These are phyloP conservation scores for Aselliscus stoliczkanus DNA, from an alignment of 2,797 vertebrate genomes.

Conservation along the genomic window DNA sequence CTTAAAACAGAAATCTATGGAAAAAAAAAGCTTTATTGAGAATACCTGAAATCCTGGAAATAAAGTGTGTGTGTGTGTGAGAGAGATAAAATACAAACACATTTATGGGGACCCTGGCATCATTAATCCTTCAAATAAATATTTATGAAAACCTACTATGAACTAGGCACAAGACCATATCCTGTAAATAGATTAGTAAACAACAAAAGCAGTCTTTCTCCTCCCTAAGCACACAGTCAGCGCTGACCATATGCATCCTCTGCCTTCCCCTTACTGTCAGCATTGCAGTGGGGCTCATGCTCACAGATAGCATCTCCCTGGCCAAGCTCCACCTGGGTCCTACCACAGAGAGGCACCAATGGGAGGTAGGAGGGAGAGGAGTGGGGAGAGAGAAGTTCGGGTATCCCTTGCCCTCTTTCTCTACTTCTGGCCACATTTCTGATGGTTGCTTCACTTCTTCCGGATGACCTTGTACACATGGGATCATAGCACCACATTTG, in stretches of 20 bases:
- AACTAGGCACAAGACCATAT: neutral
- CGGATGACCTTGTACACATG: no score
- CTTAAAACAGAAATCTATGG: neutral
- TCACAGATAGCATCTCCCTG: neutral
- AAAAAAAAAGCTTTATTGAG: neutral
- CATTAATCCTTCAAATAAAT: neutral
- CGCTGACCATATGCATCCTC: neutral
- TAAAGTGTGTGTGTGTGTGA: neutral
- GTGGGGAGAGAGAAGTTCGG: neutral
- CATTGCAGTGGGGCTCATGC: neutral
- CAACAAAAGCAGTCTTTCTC: neutral
- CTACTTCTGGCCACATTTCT: neutral
- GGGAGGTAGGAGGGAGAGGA: neutral
- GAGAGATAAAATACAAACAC: neutral
- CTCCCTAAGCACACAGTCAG: neutral
- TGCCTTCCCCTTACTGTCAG: neutral
- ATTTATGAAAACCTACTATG: neutral
- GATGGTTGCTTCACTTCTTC: neutral
- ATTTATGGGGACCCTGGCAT: neutral
- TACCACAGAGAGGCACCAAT: neutral
- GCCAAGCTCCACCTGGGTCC: neutral
- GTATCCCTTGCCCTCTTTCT: neutral
- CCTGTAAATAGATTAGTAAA: neutral
- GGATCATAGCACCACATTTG: neutral
- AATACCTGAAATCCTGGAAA: neutral